Percentiles rank a stretch among this genome's conserved stretches.
Evolutionary conservation across 2,888 invertebrate species (phyloP).

Genomic region (Horisme vitalbata): DNA sequence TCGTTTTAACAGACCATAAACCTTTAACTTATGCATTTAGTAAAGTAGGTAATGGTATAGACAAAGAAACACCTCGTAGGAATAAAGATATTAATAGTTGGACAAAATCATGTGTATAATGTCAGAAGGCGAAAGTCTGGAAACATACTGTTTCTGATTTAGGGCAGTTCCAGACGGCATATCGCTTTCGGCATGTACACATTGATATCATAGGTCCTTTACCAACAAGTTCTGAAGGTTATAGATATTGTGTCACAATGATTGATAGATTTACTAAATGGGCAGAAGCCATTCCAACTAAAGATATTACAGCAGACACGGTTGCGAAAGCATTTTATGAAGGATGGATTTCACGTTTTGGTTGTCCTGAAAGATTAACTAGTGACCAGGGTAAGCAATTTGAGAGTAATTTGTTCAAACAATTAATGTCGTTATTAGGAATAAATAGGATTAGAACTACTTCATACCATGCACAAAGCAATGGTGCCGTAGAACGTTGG

Average conservation of each 20-base stretch:
- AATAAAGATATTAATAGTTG: constrained; percentile 10
- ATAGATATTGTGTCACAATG: constrained; percentile 33
- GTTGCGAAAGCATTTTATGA: constrained; percentile 27
- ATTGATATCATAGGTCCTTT: constrained; percentile 33
- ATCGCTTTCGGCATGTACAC: constrained; percentile 26
- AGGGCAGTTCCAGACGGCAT: constrained; percentile 3
- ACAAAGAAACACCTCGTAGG: constrained; percentile 27
- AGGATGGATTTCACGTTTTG: constrained; percentile 28
- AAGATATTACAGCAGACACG: constrained; percentile 27
- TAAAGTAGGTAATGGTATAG: constrained; percentile 8
- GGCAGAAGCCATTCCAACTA: constrained; percentile 35
- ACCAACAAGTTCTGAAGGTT: constrained; percentile 20
- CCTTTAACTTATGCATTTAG: constrained; percentile 20
- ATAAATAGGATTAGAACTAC: too few relatives aligned
- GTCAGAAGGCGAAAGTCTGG: constrained; percentile 24
- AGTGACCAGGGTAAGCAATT: constrained; percentile 36
- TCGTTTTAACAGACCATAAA: constrained; percentile 27
- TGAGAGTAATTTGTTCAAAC: too few relatives aligned
- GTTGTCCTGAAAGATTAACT: constrained; percentile 23
- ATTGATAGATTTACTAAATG: constrained; percentile 34
- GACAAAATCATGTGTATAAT: constrained; percentile 22
- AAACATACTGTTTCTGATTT: constrained; percentile 20
- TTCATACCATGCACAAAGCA: too few relatives aligned
- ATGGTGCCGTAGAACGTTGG: background rate
- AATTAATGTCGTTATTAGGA: too few relatives aligned